Evolutionary conservation across 2,113 vertebrate genomes (phyloP).

Genomic region (Casuarius casuarius): DNA sequence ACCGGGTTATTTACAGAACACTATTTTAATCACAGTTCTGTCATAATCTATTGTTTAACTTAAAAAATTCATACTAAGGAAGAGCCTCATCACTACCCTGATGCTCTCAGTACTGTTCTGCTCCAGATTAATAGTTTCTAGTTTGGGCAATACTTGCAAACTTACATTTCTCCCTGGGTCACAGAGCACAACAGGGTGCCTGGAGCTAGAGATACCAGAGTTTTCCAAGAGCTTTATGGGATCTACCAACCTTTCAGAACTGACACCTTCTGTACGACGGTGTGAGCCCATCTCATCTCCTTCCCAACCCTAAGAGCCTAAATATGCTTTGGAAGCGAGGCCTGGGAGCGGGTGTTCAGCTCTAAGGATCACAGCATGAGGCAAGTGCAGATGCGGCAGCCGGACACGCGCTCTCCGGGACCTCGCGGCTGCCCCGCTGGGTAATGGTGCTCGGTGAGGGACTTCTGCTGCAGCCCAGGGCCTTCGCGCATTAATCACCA

Average conservation of each 20-base stretch:
- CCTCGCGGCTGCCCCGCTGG: not conserved
- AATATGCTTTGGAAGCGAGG: not conserved
- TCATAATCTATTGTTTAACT: not conserved
- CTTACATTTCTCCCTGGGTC: not conserved
- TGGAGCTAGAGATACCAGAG: not conserved
- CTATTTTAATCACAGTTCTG: not conserved
- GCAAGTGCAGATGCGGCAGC: not conserved
- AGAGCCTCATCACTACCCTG: not conserved
- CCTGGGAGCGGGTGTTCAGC: not conserved
- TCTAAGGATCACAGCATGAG: not conserved
- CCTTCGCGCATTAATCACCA: not conserved
- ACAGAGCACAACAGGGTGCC: not conserved
- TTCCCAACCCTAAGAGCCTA: not conserved
- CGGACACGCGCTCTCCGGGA: not conserved
- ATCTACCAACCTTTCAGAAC: not conserved
- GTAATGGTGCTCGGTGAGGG: conserved; percentile 12
- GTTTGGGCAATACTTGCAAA: not conserved
- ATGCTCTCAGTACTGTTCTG: not conserved
- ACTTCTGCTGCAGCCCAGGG: not conserved
- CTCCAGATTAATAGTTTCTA: not conserved
- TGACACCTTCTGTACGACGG: not conserved
- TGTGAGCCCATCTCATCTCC: not conserved
- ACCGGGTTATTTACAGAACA: not conserved
- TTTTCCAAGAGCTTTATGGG: not conserved
- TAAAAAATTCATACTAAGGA: not conserved